Evolutionary conservation across 2,113 vertebrate genomes (phyloP).

Genomic region (Athene cunicularia): DNA sequence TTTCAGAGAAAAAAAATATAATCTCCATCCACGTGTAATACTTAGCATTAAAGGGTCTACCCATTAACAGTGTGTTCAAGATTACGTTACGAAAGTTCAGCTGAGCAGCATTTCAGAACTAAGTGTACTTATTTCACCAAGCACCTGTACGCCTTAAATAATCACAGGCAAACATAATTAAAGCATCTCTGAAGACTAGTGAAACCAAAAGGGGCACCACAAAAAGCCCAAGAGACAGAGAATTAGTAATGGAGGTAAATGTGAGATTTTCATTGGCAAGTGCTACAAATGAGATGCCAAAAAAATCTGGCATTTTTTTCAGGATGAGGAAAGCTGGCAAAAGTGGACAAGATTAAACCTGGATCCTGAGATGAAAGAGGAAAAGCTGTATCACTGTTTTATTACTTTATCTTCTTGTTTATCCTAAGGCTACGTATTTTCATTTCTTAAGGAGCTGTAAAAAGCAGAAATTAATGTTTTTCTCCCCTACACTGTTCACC

Average conservation of each 20-base stretch:
- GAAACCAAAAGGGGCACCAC: not conserved
- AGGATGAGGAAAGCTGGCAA: not conserved
- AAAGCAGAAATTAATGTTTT: not conserved
- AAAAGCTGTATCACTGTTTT: not conserved
- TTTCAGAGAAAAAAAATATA: not conserved
- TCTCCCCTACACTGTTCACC: not conserved
- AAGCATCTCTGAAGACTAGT: not conserved
- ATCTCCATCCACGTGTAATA: not conserved
- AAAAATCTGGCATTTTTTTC: not conserved
- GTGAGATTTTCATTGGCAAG: not conserved
- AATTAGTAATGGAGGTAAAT: not conserved
- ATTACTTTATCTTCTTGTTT: not conserved
- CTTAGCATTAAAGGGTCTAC: not conserved
- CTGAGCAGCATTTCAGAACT: not conserved
- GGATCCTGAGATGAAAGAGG: not conserved
- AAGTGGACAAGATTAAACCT: not conserved
- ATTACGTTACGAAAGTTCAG: not conserved
- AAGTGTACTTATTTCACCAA: not conserved
- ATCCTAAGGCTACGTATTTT: not conserved
- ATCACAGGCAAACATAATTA: not conserved
- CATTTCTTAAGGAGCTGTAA: not conserved
- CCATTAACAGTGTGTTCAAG: not conserved
- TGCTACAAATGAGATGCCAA: not conserved
- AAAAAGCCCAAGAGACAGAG: not conserved
- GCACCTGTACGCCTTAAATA: not conserved